These are phyloP conservation scores for Chamaetylas fuelleborni DNA, from an alignment of 2,113 vertebrate species.

Conservation along the genomic window DNA sequence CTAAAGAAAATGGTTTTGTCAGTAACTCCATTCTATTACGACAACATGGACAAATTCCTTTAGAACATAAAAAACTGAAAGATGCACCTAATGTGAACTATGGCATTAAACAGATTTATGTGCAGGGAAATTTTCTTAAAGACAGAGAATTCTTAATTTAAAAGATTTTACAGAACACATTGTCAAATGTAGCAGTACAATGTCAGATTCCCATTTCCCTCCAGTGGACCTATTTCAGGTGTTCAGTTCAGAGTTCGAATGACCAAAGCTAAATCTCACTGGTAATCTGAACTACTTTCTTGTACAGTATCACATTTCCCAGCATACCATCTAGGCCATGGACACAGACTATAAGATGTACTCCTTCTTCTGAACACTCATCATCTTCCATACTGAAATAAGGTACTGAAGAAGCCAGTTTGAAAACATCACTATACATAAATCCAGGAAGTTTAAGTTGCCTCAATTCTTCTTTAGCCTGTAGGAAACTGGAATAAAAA, in stretches of 20 bases:
- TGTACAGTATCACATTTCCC: not conserved
- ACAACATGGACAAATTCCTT: not conserved
- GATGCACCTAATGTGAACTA: not conserved
- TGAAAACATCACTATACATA: constrained; percentile 91
- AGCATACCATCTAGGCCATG: constrained; percentile 93
- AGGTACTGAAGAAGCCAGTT: constrained; percentile 89
- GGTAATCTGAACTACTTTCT: not conserved
- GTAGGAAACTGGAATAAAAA: constrained; percentile 83
- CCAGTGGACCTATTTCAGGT: not conserved
- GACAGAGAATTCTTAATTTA: not conserved
- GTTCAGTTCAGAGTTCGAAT: not conserved
- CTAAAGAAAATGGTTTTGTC: not conserved
- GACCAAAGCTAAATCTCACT: not conserved
- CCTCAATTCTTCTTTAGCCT: constrained; percentile 93
- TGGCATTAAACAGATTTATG: not conserved
- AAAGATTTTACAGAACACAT: not conserved
- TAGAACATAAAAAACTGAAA: not conserved
- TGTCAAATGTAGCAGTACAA: not conserved
- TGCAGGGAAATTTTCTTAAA: not conserved
- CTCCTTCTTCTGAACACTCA: constrained; percentile 87
- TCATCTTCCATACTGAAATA: constrained; percentile 96
- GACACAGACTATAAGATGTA: constrained; percentile 96
- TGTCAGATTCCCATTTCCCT: not conserved
- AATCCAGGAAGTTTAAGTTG: constrained; percentile 92
- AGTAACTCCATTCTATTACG: not conserved